Percentiles rank a stretch among this genome's conserved stretches.
These are phyloP conservation scores for Charadrius vociferus DNA, from an alignment of 2,113 vertebrate species.

Conservation along the genomic window DNA sequence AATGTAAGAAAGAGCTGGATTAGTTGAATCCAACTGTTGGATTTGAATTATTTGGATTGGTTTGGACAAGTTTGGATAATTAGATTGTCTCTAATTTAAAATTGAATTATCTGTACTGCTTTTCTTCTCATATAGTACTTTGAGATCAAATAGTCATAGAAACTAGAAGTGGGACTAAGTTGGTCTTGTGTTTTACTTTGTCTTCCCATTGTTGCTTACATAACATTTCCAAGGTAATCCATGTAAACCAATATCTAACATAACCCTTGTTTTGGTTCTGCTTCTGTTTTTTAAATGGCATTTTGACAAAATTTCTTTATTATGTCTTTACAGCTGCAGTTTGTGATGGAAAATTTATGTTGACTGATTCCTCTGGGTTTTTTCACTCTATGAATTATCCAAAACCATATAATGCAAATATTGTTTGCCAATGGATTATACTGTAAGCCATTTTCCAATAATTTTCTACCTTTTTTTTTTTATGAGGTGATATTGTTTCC, in stretches of 20 bases:
- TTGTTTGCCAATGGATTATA: conserved; percentile 79
- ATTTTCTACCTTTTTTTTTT: neutral
- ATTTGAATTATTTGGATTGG: neutral
- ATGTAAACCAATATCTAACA: neutral
- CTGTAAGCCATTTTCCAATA: conserved; percentile 56
- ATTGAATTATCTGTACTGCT: neutral
- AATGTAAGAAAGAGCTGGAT: neutral
- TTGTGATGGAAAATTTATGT: conserved; percentile 81
- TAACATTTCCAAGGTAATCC: neutral
- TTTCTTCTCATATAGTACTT: neutral
- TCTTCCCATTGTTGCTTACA: neutral
- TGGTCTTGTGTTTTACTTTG: neutral
- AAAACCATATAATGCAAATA: conserved; percentile 36
- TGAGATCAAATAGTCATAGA: neutral
- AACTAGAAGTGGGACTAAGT: neutral
- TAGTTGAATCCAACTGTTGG: neutral
- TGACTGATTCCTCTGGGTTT: conserved; percentile 73
- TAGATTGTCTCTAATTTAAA: neutral
- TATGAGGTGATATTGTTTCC: neutral
- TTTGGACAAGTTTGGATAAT: neutral
- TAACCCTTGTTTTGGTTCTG: neutral
- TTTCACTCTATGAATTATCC: conserved; percentile 77
- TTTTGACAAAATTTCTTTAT: conserved; percentile 15
- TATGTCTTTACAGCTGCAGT: conserved; percentile 67
- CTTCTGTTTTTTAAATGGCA: neutral